Base-by-base conservation (phyloP, 2,888 invertebrate species). In the Parapristionchus giblindavisi region DNA sequence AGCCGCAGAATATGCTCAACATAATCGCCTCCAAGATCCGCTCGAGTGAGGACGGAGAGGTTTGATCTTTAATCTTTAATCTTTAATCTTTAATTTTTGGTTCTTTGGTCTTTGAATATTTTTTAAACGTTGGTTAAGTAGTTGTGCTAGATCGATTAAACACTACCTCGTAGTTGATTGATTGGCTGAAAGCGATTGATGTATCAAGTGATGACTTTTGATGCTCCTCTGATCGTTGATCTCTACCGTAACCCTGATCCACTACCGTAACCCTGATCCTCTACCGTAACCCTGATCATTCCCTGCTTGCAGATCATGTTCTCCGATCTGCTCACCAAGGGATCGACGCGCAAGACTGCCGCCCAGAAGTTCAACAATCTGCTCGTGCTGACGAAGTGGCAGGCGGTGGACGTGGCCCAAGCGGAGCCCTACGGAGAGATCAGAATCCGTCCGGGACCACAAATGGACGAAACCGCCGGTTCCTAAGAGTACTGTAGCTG, bases 311-410 rank as follows among this genome's bases (percentile, higher is more conserved):
- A 87, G 87, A 85, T 87, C 52, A 63, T 78, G 27, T 78, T 87
- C 14, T 77, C 77, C 43, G 87, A 87, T 27, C 76, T 87, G 63
- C 78, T 87, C 70, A 85, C 84, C 32, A 87, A 85, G 65, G 83
- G 80, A n/a, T 80, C 85, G 14, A 87, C 85, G 24, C 87, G 80
- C 79, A 88, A 88, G 68, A 82, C 84, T 93, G 96, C 94, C 79
- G 96, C 98, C 71, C 96, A 98, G 89, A 98, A 97, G 88, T 99
- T 99, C 91, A 99, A 99, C 91, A 97, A 98, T 85, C 91, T 99
- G 86, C 91, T 99, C 85, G 98, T 98, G 76, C 91, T 99, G 88
- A 98, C 98, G 90, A 87, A 87, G 76, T 83, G 82, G 78, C 73
- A 73, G 71, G 87, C 86, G 34, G 84, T 87, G 48, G 83, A 85